Conservation (phyloP, 2,113 vertebrate genomes). For the Formicarius rufipectus region DNA sequence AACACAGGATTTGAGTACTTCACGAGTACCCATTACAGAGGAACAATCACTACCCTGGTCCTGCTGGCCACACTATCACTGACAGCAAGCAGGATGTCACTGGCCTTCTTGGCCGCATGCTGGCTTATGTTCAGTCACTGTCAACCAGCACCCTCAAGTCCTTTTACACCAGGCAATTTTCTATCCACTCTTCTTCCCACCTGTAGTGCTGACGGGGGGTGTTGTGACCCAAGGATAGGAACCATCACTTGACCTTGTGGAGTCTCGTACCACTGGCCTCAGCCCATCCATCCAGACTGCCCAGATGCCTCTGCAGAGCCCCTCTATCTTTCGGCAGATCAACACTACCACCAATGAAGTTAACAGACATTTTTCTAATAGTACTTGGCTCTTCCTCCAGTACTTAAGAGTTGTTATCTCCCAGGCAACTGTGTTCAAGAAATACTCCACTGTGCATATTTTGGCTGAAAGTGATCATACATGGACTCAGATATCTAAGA, state of each 20-base stretch:
- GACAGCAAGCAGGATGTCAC: not conserved
- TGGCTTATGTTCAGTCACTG: not conserved
- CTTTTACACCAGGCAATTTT: not conserved
- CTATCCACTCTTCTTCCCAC: not conserved
- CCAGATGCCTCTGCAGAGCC: not conserved
- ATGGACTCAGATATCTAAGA: not conserved
- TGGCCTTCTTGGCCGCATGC: not conserved
- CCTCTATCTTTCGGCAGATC: not conserved
- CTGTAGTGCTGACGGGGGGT: not conserved
- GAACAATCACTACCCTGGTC: no score
- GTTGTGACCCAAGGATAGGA: not conserved
- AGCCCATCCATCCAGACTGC: not conserved
- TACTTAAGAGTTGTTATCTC: not conserved
- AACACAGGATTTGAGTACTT: no score
- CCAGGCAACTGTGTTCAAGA: not conserved
- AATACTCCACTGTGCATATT: not conserved
- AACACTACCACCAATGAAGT: fast-evolving
- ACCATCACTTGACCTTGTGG: not conserved
- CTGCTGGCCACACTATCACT: not conserved
- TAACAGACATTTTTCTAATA: not conserved
- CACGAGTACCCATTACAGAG: not conserved
- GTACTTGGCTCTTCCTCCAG: not conserved
- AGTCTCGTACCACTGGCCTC: no score
- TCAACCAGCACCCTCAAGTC: fast-evolving
- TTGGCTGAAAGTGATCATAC: not conserved